Percentiles rank a stretch among this genome's conserved stretches.
Conservation (phyloP, 2,888 invertebrate species). For the Dryadula phaetusa region DNA sequence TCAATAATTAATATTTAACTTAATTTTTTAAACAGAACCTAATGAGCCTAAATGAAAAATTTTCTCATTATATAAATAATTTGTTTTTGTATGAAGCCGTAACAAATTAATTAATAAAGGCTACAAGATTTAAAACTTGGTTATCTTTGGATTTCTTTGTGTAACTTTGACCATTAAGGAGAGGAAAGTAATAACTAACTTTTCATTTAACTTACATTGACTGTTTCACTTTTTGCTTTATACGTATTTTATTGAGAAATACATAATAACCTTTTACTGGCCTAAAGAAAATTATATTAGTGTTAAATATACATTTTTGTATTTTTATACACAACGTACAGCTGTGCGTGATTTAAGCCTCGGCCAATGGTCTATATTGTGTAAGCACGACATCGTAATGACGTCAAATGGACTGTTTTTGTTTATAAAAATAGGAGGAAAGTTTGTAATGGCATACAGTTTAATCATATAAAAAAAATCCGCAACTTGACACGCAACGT, state of each 20-base stretch:
- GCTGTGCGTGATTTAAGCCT: constrained; percentile 3
- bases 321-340: background rate
- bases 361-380: background rate
- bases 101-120: background rate
- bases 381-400: background rate
- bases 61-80: no score
- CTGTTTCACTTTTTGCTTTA: background rate
- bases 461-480: no score
- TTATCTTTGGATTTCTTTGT: background rate
- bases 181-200: background rate
- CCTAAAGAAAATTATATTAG: background rate
- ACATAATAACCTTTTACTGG: background rate
- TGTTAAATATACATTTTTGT: background rate
- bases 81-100: no score
- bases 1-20: no score
- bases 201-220: background rate
- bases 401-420: background rate
- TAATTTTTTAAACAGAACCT: no score
- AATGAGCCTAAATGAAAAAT: no score
- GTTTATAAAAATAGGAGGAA: background rate
- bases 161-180: background rate
- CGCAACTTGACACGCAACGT: no score
- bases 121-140: background rate
- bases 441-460: background rate
- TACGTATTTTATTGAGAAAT: background rate